These are phyloP conservation scores for Phrynocephalus versicolor DNA, from an alignment of 2,113 vertebrate species.

Conservation along the genomic window DNA sequence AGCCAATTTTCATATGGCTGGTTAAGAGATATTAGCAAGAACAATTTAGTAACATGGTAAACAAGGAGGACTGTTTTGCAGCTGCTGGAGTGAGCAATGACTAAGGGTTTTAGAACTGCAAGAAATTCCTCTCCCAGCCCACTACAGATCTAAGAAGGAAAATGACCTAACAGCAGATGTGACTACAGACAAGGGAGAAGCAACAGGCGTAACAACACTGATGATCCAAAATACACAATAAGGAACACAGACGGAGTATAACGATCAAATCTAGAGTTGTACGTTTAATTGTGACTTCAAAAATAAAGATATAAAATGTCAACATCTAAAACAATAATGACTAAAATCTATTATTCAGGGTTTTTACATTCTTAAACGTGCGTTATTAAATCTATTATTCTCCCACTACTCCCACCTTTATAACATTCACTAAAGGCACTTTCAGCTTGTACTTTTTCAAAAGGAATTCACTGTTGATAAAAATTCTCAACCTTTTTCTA, in stretches of 20 bases:
- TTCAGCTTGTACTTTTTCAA: neutral
- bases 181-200: neutral
- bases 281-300: neutral
- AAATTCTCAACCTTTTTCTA: neutral
- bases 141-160: fast-evolving
- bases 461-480: neutral
- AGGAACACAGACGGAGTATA: neutral
- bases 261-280: neutral
- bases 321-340: neutral
- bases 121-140: neutral
- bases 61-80: neutral
- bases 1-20: neutral
- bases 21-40: neutral
- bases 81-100: neutral
- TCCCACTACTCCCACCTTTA: neutral
- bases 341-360: neutral
- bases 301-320: neutral
- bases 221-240: neutral
- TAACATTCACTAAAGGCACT: neutral
- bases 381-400: neutral
- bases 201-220: neutral
- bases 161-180: neutral
- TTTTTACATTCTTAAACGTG: neutral
- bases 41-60: neutral
- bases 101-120: slow-evolving; percentile 22